phyloP scores from a whole-genome alignment of 2,888 invertebrate genomes.

The Phytoseiulus persimilis region DNA sequence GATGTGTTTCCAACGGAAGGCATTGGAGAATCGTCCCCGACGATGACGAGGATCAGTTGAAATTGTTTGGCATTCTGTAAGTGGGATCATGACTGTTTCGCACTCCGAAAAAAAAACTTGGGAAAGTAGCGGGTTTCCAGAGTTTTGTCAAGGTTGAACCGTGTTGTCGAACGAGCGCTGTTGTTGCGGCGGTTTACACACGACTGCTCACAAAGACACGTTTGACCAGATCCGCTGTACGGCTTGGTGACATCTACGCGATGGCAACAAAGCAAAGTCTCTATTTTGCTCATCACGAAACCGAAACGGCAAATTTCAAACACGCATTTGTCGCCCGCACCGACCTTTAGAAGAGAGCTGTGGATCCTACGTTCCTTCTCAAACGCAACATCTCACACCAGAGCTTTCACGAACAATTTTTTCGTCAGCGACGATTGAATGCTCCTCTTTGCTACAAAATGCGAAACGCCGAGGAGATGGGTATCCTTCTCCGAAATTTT shows the following conservation, averaged over 20 bases:
- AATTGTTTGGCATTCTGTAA: neutral
- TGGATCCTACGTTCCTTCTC: neutral
- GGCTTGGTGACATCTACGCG: neutral
- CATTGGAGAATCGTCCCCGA: too few species aligned
- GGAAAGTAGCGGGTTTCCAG: neutral
- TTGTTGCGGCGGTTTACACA: neutral
- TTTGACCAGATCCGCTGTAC: neutral
- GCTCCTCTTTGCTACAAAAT: neutral
- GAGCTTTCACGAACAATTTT: neutral
- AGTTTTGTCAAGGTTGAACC: neutral
- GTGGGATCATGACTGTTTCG: neutral
- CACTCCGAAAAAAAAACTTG: neutral
- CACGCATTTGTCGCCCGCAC: neutral
- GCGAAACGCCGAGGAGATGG: too few species aligned
- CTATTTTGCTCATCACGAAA: neutral
- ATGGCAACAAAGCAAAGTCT: neutral
- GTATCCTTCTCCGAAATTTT: too few species aligned
- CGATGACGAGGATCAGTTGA: neutral
- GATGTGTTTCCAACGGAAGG: too few species aligned
- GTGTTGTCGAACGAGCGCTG: neutral
- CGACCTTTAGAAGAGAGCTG: neutral
- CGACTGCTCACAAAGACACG: neutral
- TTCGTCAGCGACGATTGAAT: neutral
- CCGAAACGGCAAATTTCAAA: neutral
- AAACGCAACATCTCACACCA: neutral